Evolutionary conservation across 2,888 invertebrate species (phyloP), one percentile per base, ranked within the genome.

Genomic region (Drosophila meridiana): DNA sequence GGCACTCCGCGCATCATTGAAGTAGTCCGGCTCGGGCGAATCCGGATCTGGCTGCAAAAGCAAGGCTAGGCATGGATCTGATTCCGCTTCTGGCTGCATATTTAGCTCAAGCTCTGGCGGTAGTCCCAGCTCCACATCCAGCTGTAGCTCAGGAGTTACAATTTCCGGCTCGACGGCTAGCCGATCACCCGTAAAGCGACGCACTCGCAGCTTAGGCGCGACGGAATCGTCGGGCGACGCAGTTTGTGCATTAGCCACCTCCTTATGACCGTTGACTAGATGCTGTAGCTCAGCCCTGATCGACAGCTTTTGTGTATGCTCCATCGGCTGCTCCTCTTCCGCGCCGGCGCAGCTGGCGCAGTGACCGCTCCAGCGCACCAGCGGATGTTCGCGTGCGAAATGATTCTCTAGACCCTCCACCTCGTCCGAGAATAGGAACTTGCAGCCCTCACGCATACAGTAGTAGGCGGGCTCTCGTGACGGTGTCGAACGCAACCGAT

Each of bases 361-460:
- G 80, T 93, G 94, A 1, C 95, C 95, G 71, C 94, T 94, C 95
- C 95, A 95, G 30, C 87, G 90, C 36, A 94, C 93, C n/a, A 69
- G 57, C 0, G 84, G 78, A 81, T 93, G 93, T 1, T 92, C 90
- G n/a, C 65, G 52, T 3, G 81, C 61, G 56, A 92, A 90, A 73
- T 93, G 93, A 58, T 82, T 89, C 42, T 92, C 85, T 8, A 93
- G 78, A 0, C 92, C 91, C 42, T 90, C 80, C 3, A 91, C 73
- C 40, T 92, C 90, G 56, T 90, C 88, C 0, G 91, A 91, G 56
- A 88, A 92, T 2, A 91, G 73, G 73, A 92, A 93, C 4, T 79
- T 78, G 63, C 93, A 93, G 26, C 82, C 80, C 2, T 83, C 73
- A 1, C 90, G 84, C 36, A 86, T 77, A 56, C 93, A 93, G 61